Evolutionary conservation across 2,797 vertebrate species (phyloP), one percentile per base, ranked within the genome.

Genomic region (Taeniopygia guttata): DNA sequence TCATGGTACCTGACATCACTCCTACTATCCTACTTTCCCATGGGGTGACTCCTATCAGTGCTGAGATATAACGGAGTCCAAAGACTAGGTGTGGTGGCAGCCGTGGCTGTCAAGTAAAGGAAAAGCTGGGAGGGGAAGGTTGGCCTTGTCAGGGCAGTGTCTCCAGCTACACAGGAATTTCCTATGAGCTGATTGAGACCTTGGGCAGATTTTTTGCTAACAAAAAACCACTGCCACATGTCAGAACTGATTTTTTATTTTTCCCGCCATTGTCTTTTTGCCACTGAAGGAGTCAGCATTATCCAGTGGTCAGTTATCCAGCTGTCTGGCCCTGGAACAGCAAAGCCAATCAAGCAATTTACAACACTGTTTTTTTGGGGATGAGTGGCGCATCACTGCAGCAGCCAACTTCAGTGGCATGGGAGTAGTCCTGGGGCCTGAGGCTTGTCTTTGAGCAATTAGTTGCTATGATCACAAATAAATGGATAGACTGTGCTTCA

Each of bases 1-100:
- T 88, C 45, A 63, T 42, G 63, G 49, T 76, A 84, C 75, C 84
- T 96, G 95, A 97, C 94, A 96, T 97, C 94, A 92, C 87, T 84
- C 76, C 60, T 89, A 93, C 87, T 73, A 66, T 92, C 62, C 92
- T 92, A 11, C 84, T 97, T 97, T 98, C 93, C 97, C 95, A 97
- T 80, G 96, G 96, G 97, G 96, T 97, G 96, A 84, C 95, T 97
- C 96, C 91, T 95, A 87, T 88, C 93, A 95, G 90, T 73, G 92
- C 91, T 94, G 36, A 91, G 94, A 98, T 97, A 98, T 72, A 97
- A 91, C 0, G 5, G 94, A 89, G 91, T 86, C 93, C 75, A 66
- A 68, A 60, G 91, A 38, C 55, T 93, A 95, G 96, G 96, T 95
- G 97, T 98, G 97, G 97, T 97, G 93, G 86, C 91, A 73, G 64